phyloP scores from a whole-genome alignment of 2,888 invertebrate genomes.

The Carpatolechia fugitivella region DNA sequence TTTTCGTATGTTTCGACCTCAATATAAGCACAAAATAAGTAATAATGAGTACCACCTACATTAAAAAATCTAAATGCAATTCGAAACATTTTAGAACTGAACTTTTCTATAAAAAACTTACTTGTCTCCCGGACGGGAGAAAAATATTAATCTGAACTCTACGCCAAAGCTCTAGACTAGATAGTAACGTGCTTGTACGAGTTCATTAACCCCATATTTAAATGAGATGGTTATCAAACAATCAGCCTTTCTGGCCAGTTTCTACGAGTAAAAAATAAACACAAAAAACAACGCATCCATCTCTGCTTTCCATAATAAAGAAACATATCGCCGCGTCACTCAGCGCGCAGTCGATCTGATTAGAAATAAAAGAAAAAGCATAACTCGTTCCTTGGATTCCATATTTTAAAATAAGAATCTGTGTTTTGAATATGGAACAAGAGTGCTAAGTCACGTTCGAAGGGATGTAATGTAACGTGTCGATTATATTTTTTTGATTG shows the following conservation, averaged over 20 bases:
- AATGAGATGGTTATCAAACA: not conserved
- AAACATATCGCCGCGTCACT: constrained; percentile 18
- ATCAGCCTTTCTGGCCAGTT: constrained; percentile 7
- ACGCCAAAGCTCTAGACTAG: not conserved
- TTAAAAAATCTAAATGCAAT: no score
- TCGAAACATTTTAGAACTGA: no score
- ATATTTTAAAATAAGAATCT: constrained; percentile 69
- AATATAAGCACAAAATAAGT: no score
- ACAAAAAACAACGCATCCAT: constrained; percentile 5
- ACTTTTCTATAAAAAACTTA: no score
- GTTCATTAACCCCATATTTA: constrained; percentile 1
- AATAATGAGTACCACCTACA: no score
- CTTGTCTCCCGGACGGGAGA: no score
- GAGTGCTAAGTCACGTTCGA: constrained; percentile 51
- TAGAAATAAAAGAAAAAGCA: constrained; percentile 9
- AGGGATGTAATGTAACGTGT: not conserved
- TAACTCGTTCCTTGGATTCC: constrained; percentile 31
- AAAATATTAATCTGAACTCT: no score
- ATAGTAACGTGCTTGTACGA: not conserved
- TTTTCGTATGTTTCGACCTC: no score
- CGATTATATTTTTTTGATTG: no score
- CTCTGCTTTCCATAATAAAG: constrained; percentile 9
- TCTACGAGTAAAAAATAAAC: constrained; percentile 6
- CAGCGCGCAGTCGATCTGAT: constrained; percentile 18
- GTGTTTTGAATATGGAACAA: constrained; percentile 56